A percentile compares a stretch with the other conserved stretches of the same genome.
Evolutionary conservation across 2,888 invertebrate species (phyloP).

Genomic region (Teleogryllus oceanicus): DNA sequence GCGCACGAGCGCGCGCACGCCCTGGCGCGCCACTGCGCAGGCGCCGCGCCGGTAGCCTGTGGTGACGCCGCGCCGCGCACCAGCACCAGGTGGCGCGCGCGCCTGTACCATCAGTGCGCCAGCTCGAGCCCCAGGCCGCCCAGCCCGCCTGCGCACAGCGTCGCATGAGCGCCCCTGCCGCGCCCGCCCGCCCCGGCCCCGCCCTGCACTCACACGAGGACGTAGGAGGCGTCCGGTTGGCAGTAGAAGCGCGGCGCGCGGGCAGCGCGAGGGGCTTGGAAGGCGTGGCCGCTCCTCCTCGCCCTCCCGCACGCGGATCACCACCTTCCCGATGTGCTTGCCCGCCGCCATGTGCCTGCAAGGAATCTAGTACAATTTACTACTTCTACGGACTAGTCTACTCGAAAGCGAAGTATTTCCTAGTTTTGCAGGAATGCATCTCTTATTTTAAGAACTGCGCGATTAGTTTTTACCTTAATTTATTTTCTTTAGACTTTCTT

Average conservation of each 20-base stretch:
- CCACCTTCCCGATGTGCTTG: slow-evolving; percentile 78
- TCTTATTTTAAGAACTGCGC: too few species aligned
- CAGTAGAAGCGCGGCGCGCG: neutral
- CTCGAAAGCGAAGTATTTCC: too few species aligned
- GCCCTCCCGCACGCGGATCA: neutral
- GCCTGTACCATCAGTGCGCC: slow-evolving; percentile 51
- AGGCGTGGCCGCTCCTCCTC: slow-evolving; percentile 45
- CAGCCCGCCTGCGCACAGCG: slow-evolving; percentile 46
- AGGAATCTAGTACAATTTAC: neutral
- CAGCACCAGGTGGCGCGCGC: slow-evolving; percentile 53
- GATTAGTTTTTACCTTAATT: too few species aligned
- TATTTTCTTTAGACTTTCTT: too few species aligned
- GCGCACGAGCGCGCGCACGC: slow-evolving; percentile 64
- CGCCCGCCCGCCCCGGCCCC: too few species aligned
- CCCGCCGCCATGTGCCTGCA: slow-evolving; percentile 58
- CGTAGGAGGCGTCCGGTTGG: neutral
- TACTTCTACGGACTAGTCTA: too few species aligned
- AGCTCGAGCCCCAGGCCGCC: slow-evolving; percentile 59
- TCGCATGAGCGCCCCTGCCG: too few species aligned
- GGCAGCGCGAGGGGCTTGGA: slow-evolving; percentile 45
- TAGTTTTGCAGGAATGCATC: too few species aligned
- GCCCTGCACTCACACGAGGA: slow-evolving; percentile 32
- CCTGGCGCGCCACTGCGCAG: slow-evolving; percentile 55
- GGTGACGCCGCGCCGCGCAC: slow-evolving; percentile 54
- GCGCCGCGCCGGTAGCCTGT: slow-evolving; percentile 49